These are phyloP conservation scores for Forbesichthys papilliferus DNA, from an alignment of 2,113 vertebrate genomes.

Conservation along the genomic window DNA sequence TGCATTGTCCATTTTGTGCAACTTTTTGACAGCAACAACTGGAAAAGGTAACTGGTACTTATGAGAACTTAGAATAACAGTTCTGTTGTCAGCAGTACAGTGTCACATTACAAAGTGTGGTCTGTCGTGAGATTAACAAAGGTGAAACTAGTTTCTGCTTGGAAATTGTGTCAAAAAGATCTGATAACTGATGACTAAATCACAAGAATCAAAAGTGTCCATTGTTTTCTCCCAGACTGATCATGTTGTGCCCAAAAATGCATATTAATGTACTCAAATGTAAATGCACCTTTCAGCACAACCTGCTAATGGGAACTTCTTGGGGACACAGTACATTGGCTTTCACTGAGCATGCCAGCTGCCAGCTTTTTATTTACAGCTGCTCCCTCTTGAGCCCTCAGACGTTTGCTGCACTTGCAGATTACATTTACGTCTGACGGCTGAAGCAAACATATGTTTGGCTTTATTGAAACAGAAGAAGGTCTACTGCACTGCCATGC, in stretches of 20 bases:
- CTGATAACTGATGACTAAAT: too few relatives aligned
- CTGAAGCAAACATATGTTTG: slow-evolving; percentile 67
- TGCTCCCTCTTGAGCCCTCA: slow-evolving; percentile 56
- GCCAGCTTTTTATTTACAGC: slow-evolving; percentile 63
- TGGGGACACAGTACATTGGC: slow-evolving; percentile 48
- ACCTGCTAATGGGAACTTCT: slow-evolving; percentile 57
- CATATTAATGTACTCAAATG: slow-evolving; percentile 55
- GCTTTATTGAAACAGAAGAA: slow-evolving; percentile 53
- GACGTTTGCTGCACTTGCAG: slow-evolving; percentile 51
- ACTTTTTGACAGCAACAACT: too few relatives aligned
- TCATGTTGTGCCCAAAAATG: slow-evolving; percentile 14
- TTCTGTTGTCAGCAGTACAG: too few relatives aligned
- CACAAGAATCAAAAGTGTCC: background rate
- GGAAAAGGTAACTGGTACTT: too few relatives aligned
- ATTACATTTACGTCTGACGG: slow-evolving; percentile 63
- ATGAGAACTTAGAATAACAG: too few relatives aligned
- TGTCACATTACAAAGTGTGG: too few relatives aligned
- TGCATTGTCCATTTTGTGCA: too few relatives aligned
- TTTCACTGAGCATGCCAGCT: slow-evolving; percentile 62
- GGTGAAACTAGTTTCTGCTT: too few relatives aligned
- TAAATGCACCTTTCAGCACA: slow-evolving; percentile 48
- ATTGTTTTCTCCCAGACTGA: slow-evolving; percentile 19
- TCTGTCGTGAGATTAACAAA: too few relatives aligned
- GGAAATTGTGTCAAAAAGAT: too few relatives aligned
- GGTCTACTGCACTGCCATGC: slow-evolving; percentile 32